Evolutionary conservation across 35 echinoderm and acorn worm species (phyloP).

Genomic region (Heliocidaris tuberculata): DNA sequence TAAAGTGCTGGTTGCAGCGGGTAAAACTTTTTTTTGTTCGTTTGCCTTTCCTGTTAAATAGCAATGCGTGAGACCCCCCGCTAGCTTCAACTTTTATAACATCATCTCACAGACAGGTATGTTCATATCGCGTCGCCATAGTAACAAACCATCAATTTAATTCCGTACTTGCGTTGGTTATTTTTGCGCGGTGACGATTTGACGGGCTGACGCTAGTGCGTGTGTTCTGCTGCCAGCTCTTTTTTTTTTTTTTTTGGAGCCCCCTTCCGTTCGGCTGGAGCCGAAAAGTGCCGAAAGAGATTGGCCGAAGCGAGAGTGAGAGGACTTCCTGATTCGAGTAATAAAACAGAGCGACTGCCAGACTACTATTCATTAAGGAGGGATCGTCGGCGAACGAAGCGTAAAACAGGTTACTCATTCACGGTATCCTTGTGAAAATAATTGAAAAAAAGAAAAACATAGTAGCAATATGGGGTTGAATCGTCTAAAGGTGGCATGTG

Average conservation of each 20-base stretch:
- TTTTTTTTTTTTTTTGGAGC: background rate
- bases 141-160: conserved; percentile 19
- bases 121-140: background rate
- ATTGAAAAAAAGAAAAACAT: background rate
- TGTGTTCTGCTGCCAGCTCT: background rate
- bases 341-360: background rate
- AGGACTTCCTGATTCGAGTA: conserved; percentile 15
- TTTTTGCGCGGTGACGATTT: conserved; percentile 21
- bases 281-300: background rate
- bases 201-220: conserved; percentile 26
- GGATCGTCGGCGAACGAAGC: background rate
- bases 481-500: conserved; percentile 3
- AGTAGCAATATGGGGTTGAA: conserved; percentile 23
- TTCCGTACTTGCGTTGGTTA: background rate
- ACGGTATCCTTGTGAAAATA: background rate
- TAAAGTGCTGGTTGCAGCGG: background rate
- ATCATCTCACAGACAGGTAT: background rate
- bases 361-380: background rate
- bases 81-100: background rate
- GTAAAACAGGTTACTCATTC: background rate
- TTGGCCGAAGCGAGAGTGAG: background rate
- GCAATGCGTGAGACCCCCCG: background rate
- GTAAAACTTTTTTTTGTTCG: background rate
- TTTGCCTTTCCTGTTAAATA: background rate
- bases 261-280: background rate